Conservation (phyloP, 2,113 vertebrate species). For the Taurulus bubalis region DNA sequence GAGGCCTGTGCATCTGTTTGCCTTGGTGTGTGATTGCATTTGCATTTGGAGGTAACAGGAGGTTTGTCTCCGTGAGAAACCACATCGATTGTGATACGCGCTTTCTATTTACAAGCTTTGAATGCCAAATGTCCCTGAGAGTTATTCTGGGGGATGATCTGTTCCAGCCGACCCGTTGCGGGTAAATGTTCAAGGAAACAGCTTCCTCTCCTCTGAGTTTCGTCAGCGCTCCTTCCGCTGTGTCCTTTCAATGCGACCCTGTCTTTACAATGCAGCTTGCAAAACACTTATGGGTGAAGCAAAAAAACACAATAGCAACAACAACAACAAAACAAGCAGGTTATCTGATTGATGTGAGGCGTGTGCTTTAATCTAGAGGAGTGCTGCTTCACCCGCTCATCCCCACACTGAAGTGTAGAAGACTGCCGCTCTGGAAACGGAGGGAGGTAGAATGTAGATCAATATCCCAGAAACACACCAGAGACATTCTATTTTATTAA, state of each 20-base stretch:
- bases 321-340: constrained; percentile 35
- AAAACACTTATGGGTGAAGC: constrained; percentile 43
- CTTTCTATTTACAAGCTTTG: constrained; percentile 64
- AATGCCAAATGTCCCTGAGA: constrained; percentile 65
- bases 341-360: constrained; percentile 77
- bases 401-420: constrained; percentile 60
- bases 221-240: constrained; percentile 26
- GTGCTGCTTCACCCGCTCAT: constrained; percentile 69
- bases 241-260: constrained; percentile 33
- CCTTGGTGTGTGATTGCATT: constrained; percentile 67
- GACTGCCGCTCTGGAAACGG: constrained; percentile 65
- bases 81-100: constrained; percentile 43
- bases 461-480: constrained; percentile 75
- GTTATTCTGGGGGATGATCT: constrained; percentile 64
- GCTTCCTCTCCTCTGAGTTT: constrained; percentile 28
- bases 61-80: constrained; percentile 52
- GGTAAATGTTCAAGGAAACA: constrained; percentile 50
- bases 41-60: constrained; percentile 58
- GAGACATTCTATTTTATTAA: constrained; percentile 83
- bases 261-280: constrained; percentile 40
- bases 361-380: constrained; percentile 77
- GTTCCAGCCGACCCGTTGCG: constrained; percentile 35
- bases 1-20: constrained; percentile 59
- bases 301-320: constrained; percentile 30
- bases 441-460: constrained; percentile 73